These are phyloP conservation scores for Montipora sp. DNA, from an alignment of 64 coral and sea anemone species.

Conservation along the genomic window DNA sequence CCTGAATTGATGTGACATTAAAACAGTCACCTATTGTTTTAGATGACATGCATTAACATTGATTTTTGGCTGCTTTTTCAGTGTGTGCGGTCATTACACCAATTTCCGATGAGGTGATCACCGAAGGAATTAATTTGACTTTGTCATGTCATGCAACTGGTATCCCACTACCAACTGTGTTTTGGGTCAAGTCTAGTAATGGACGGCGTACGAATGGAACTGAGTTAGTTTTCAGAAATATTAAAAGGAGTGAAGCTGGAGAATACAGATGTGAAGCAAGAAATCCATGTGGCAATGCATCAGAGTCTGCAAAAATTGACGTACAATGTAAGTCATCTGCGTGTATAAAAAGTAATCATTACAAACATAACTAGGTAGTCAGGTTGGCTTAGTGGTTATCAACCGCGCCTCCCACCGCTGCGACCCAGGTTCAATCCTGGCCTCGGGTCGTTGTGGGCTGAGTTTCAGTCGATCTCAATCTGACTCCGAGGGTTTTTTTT, in stretches of 20 bases:
- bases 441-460: too few species aligned
- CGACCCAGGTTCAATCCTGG: too few species aligned
- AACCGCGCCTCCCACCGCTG: too few species aligned
- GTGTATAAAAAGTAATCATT: too few species aligned
- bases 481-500: too few species aligned
- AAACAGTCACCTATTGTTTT: too few species aligned
- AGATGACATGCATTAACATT: too few species aligned
- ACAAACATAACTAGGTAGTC: too few species aligned
- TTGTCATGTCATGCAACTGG: not conserved
- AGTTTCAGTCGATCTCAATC: too few species aligned
- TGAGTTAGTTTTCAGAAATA: not conserved
- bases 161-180: not conserved
- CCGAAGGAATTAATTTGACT: not conserved
- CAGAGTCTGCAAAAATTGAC: not conserved
- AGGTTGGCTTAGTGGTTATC: too few species aligned
- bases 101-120: not conserved
- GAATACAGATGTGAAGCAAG: not conserved
- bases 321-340: not conserved
- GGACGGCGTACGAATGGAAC: not conserved
- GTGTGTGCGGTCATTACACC: not conserved
- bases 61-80: not conserved
- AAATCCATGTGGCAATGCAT: not conserved
- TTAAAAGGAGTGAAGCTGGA: not conserved
- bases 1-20: too few species aligned
- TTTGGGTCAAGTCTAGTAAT: not conserved